Base-by-base conservation (phyloP, 2,888 invertebrate genomes). In the Agriopis aurantiaria region DNA sequence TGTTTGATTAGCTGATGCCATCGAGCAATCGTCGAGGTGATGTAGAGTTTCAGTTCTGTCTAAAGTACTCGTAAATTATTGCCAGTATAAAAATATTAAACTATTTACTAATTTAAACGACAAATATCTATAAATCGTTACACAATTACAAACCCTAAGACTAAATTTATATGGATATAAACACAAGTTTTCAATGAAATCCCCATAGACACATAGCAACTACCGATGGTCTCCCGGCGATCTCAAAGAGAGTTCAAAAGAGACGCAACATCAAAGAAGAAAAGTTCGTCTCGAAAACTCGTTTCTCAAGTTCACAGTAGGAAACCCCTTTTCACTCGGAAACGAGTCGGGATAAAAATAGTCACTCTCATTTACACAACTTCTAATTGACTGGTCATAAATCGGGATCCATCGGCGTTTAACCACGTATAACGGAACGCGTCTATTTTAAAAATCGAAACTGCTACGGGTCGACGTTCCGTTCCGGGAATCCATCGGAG, bases 391-490 rank as follows among this genome's bases (percentile, higher is more conserved):
- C 82, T 81, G 82, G 73, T 83, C 84, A 88, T 89, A 89, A 90
- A 89, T 90, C 85, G 78, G 83, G 77, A 80, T 77, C 82, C 74
- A 80, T 82, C 79, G 77, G 78, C n/a, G 49, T 53, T 62, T 53
- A 53, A 53, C 75, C 79, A 78, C 76, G 83, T 85, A 80, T 88
- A 91, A 91, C 88, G 88, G 90, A 89, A 87, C 87, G 88, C 80
- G 80, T 89, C 91, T 91, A 91, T 91, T 91, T 92, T 87, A 89
- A 91, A 91, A 91, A 91, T 90, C 85, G 88, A 91, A 90, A 85
- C 87, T 83, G 82, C 85, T 75, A 64, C 75, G 82, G 85, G 82
- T 85, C 85, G 85, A 76, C 79, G 81, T 91, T 91, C 88, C 82
- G 80, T 91, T 91, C 91, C 81, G 80, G 86, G 91, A 91, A 91